These are phyloP conservation scores for Cataglyphis livida DNA, from an alignment of 2,888 invertebrate genomes.

Conservation along the genomic window DNA sequence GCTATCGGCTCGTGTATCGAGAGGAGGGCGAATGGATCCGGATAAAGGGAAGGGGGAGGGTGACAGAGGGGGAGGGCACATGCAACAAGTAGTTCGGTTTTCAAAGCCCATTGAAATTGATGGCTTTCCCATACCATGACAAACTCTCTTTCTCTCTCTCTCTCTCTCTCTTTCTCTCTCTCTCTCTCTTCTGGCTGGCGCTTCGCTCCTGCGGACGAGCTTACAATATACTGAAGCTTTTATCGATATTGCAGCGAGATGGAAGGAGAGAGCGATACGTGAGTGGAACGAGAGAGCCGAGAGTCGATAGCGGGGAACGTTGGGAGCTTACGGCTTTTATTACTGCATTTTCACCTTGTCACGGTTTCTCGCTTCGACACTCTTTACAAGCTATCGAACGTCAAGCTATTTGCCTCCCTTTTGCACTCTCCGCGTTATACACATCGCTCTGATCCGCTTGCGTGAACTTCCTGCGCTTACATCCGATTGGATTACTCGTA, in stretches of 20 bases:
- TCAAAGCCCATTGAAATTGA: constrained; percentile 86
- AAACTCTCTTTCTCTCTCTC: constrained; percentile 65
- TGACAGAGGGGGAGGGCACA: constrained; percentile 74
- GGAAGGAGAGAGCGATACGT: constrained; percentile 26
- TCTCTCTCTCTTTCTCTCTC: constrained; percentile 59
- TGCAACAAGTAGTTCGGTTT: constrained; percentile 86
- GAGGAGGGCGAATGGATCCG: constrained; percentile 84
- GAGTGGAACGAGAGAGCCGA: constrained; percentile 56
- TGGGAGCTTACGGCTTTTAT: constrained; percentile 83
- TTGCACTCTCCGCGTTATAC: constrained; percentile 46
- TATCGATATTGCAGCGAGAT: constrained; percentile 82
- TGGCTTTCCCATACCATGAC: constrained; percentile 86
- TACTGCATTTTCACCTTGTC: constrained; percentile 85
- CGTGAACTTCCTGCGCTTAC: constrained; percentile 25
- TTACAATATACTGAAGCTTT: constrained; percentile 84
- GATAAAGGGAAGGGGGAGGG: constrained; percentile 71
- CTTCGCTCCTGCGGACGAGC: constrained; percentile 80
- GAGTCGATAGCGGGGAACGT: constrained; percentile 67
- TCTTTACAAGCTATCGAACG: constrained; percentile 83
- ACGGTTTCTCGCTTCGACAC: constrained; percentile 81
- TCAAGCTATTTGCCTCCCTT: constrained; percentile 61
- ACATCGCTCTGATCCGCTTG: constrained; percentile 45
- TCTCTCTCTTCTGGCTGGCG: constrained; percentile 72
- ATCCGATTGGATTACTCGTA: constrained; percentile 42
- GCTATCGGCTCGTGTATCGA: constrained; percentile 86